Base-by-base conservation (phyloP, 2,113 vertebrate species). In the Circaetus gallicus region DNA sequence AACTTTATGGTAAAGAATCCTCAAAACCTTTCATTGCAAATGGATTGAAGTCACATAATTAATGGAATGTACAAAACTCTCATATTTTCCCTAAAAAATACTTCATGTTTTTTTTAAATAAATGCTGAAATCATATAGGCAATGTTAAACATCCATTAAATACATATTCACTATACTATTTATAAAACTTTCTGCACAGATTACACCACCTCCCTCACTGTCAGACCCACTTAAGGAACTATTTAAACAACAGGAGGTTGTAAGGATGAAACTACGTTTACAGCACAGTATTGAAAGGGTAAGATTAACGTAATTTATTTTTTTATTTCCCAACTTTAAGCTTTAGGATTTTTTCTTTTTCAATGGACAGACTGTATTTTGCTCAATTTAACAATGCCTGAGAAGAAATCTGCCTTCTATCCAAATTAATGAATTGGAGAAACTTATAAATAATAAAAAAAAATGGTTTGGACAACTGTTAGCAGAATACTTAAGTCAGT, bases 241-340 rank as follows among this genome's bases (percentile, higher is more conserved):
- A 70, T 99, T 99, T 97, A 99, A 99, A 96, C 99, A 99, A 61
- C 99, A 99, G 71, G 99, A 99, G 97, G 98, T 99, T 63, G 98
- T 99, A 59, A 99, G 99, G n/a, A 99, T 99, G 99, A 99, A 99
- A 71, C 98, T 99, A 3, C 98, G 99, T 71, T 98, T 99, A 45
- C 99, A 99, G 65, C 99, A 99, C 98, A 99, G 99, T 97, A 99
- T 99, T 70, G 99, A 99, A 97, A 98, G 99, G 98, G 99, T 99
- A 96, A 90, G 97, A 47, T 5, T 77, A 14, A 49, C 65, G 16
- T 59, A n/a, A 70, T 66, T n/a, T 20, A 4, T 12, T 84, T 56
- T n/a, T 59, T 76, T 67, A 63, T 93, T 77, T 85, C 24, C 11
- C 26, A 16, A 8, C 28, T 78, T 63, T 8, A 63, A 83, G 31